phyloP scores from a whole-genome alignment of 2,888 invertebrate genomes.

The Drosophila nr. perissopoda region DNA sequence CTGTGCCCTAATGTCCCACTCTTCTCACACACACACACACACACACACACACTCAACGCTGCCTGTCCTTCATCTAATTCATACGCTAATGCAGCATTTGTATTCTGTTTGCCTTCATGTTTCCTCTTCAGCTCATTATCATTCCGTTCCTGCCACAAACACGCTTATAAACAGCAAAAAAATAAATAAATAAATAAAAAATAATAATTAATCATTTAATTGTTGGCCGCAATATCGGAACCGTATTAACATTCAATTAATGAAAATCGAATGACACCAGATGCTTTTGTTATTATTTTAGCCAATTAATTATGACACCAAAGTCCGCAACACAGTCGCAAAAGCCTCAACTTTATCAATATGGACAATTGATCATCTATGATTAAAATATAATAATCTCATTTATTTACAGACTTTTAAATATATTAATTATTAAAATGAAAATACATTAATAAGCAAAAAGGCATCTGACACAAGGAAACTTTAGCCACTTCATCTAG shows the following conservation, averaged over 20 bases:
- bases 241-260: slow-evolving; percentile 77
- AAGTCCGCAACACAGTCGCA: not conserved
- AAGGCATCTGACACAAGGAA: not conserved
- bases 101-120: not conserved
- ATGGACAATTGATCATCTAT: not conserved
- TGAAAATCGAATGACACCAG: slow-evolving; percentile 50
- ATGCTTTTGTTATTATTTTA: slow-evolving; percentile 40
- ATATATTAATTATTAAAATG: not conserved
- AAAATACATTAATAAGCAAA: not conserved
- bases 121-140: slow-evolving; percentile 35
- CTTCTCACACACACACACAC: not conserved
- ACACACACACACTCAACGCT: not conserved
- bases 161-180: not conserved
- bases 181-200: not conserved
- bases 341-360: not conserved
- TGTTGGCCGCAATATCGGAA: slow-evolving; percentile 61
- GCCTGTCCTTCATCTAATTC: slow-evolving; percentile 50
- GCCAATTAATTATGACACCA: slow-evolving; percentile 41
- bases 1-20: slow-evolving; percentile 23
- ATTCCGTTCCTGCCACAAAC: slow-evolving; percentile 30
- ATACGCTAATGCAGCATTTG: slow-evolving; percentile 6
- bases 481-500: not conserved
- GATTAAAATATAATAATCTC: not conserved
- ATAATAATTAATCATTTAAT: slow-evolving; percentile 70
- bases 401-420: not conserved